Evolutionary conservation across 35 echinoderm and acorn worm genomes (phyloP).

Genomic region (Eucidaris tribuloides): DNA sequence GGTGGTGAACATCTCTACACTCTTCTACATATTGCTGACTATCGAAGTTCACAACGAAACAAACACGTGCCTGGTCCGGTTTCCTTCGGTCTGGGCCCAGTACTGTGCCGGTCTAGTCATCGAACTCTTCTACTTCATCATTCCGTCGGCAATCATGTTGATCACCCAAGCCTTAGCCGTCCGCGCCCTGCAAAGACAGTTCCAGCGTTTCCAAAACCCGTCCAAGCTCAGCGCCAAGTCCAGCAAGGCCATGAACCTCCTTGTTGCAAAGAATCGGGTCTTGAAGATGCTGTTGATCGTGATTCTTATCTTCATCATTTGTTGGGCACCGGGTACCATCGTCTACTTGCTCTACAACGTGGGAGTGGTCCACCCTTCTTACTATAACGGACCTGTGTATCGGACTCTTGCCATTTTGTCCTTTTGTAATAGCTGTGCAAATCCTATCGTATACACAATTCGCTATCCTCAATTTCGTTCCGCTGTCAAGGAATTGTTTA

Average conservation of each 20-base stretch:
- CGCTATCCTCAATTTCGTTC: not conserved
- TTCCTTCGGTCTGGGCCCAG: not conserved
- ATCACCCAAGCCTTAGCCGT: too few relatives aligned
- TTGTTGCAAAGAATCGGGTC: not conserved
- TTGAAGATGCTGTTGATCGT: not conserved
- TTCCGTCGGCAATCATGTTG: conserved; percentile 67
- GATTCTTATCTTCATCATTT: not conserved
- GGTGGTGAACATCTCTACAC: not conserved
- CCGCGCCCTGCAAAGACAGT: too few relatives aligned
- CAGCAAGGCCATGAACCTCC: too few relatives aligned
- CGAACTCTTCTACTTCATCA: conserved; percentile 40
- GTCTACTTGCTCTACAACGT: not conserved
- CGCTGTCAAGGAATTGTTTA: not conserved
- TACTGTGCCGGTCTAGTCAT: conserved; percentile 22
- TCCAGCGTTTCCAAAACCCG: too few relatives aligned
- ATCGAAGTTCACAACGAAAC: not conserved
- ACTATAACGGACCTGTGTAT: not conserved
- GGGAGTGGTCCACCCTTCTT: not conserved
- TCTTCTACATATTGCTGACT: not conserved
- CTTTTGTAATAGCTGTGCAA: not conserved
- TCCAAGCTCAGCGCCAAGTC: too few relatives aligned
- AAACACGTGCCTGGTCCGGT: not conserved
- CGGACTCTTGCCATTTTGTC: not conserved
- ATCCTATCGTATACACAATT: not conserved
- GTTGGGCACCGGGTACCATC: not conserved